phyloP scores from a whole-genome alignment of 2,797 vertebrate genomes.

The Pygocentrus nattereri region DNA sequence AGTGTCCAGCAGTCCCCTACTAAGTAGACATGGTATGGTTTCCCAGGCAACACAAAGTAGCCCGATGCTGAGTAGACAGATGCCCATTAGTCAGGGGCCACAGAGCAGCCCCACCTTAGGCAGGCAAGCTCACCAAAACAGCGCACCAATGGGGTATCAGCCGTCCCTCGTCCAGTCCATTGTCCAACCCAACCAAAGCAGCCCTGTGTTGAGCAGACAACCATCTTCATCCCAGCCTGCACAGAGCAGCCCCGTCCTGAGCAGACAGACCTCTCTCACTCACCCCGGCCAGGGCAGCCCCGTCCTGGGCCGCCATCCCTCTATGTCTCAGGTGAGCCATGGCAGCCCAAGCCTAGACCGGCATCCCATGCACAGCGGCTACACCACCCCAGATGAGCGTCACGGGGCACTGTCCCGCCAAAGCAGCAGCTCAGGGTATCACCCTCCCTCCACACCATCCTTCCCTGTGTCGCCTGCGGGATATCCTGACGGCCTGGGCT shows the following conservation, averaged over 20 bases:
- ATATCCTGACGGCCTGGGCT: constrained; percentile 81
- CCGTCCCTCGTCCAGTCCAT: constrained; percentile 35
- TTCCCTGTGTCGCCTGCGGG: constrained; percentile 90
- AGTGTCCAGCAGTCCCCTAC: constrained; percentile 65
- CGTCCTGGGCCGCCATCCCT: constrained; percentile 74
- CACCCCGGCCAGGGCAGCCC: constrained; percentile 78
- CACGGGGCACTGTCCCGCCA: constrained; percentile 89
- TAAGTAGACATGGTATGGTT: constrained; percentile 72
- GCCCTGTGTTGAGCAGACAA: constrained; percentile 86
- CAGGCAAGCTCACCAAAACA: constrained; percentile 58
- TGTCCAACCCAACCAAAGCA: constrained; percentile 68
- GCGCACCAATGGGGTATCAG: constrained; percentile 41
- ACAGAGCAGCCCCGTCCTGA: constrained; percentile 84
- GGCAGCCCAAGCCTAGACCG: constrained; percentile 89
- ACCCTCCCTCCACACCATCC: constrained; percentile 93
- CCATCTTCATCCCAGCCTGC: constrained; percentile 71
- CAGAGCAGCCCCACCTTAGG: constrained; percentile 60
- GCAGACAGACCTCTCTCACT: constrained; percentile 74
- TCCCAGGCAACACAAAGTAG: constrained; percentile 76
- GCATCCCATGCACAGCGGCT: constrained; percentile 88
- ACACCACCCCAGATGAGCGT: constrained; percentile 88
- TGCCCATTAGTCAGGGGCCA: constrained; percentile 50
- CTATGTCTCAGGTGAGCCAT: constrained; percentile 64
- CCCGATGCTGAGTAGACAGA: constrained; percentile 74
- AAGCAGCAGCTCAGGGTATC: constrained; percentile 94